Base-by-base conservation (phyloP, 2,797 vertebrate species). In the Bradypodion ventrale region DNA sequence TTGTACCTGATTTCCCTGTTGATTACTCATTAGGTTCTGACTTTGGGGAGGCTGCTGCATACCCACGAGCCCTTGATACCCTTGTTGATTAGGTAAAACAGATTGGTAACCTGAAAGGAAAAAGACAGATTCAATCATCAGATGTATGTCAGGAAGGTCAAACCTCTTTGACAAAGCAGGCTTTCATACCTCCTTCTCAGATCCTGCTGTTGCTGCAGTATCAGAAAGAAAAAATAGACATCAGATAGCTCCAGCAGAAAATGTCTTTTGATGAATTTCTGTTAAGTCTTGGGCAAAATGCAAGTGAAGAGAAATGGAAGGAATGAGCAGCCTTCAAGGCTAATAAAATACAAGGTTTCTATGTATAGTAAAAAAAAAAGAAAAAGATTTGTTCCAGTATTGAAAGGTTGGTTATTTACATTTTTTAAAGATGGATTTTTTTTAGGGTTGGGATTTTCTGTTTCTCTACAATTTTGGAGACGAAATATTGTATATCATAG, bases 1-100 rank as follows among this genome's bases (percentile, higher is more conserved):
- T 92, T 97, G 97, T 79, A 97, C 93, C 92, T 97, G 96, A 90
- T 94, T 92, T 93, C 95, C 96, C 91, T 95, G 96, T 85, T 96
- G 96, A 93, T 83, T 95, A 92, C 87, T 95, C 92, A 97, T 95
- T 93, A 96, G 85, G 56, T 84, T 96, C 93, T 97, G 97, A 92
- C 93, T 95, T 93, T 96, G 97, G 80, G 97, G 94, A 0, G 97
- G 95, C 91, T 96, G 96, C 93, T 97, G 97, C 91, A 97, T 93
- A 91, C 97, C 97, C 90, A 97, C 88, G 35, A 97, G 94, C 91
- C 95, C 92, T 88, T 97, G 95, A 94, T 96, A 97, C 23, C 95
- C 95, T 91, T 96, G 94, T 76, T 97, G 97, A 93, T 94, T 96
- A 0, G 96, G 91, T 88, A 97, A 89, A 83, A 97, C 94, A 87